Base-by-base conservation (phyloP, 2,113 vertebrate species). In the Danio rerio region DNA sequence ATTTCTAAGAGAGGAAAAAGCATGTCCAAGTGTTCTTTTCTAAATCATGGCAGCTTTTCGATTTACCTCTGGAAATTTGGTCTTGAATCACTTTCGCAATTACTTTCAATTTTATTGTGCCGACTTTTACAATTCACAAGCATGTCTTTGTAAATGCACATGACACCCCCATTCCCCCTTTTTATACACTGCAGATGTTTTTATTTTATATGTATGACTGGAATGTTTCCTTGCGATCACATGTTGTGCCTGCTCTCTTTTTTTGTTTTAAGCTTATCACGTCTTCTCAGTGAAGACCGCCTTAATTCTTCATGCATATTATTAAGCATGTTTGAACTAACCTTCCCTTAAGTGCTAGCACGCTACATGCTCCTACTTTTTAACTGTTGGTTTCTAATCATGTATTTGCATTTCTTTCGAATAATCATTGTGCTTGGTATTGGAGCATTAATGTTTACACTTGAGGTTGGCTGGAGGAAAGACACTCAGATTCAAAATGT, bases 241-340 rank as follows among this genome's bases (percentile, higher is more conserved):
- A 20, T 49, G 6, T 50, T 78, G 59, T 12, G 9, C 45, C 63
- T 72, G 62, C 81, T 74, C 59, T 85, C 6, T 81, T 68, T 87
- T n/a, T 89, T 45, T 84, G 59, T 70, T 83, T 55, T 87, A 88
- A 81, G 40, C 59, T n/a, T 84, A 78, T 61, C 78, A 83, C 3
- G 42, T 88, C 73, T 86, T 77, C 18, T 8, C 82, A 80, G 4
- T 65, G 82, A 86, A 88, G 78, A 69, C 59, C 58, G 63, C 88
- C 89, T 90, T 87, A 87, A 73, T 82, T 31, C 71, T 86, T 80
- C 62, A 13, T 84, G 73, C 86, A 84, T 42, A 73, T 31, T 31
- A 31, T 66, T 56, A 85, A 87, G 89, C 86, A 91, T 91, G 88
- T 84, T 10, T 81, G 82, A 85, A 82, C 52, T 59, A 10, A 74